A percentile compares a stretch with the other conserved stretches of the same genome.
phyloP scores from a whole-genome alignment of 2,113 vertebrate species.

The Propithecus coquereli region DNA sequence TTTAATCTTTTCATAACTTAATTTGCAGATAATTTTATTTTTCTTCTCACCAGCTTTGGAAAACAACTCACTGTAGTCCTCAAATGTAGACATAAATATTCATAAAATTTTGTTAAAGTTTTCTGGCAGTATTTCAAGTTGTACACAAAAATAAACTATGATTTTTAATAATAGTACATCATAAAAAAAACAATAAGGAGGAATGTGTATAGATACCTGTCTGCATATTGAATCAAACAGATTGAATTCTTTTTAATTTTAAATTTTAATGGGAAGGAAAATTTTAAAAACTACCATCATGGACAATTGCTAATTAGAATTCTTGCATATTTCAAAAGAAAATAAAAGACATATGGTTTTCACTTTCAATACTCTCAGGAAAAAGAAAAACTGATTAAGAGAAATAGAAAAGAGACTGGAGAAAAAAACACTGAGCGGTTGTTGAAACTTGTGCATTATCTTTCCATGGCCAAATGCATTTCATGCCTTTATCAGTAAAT shows the following conservation, averaged over 20 bases:
- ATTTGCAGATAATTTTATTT: neutral
- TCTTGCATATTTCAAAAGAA: conserved; percentile 11
- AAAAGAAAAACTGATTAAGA: neutral
- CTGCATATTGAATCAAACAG: neutral
- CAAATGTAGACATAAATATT: neutral
- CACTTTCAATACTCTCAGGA: fast-evolving
- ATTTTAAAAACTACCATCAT: neutral
- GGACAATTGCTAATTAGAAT: neutral
- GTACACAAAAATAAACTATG: neutral
- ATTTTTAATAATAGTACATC: neutral
- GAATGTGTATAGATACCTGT: neutral
- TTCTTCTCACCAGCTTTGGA: neutral
- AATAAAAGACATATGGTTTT: neutral
- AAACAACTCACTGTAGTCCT: neutral
- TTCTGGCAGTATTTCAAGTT: neutral
- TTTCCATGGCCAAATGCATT: neutral
- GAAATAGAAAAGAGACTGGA: neutral
- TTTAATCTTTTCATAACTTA: neutral
- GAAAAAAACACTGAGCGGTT: neutral
- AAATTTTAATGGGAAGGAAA: neutral
- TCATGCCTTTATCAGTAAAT: neutral
- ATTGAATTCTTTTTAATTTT: neutral
- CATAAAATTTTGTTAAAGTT: neutral
- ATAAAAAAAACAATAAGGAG: neutral
- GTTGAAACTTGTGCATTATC: too few relatives aligned